phyloP scores from a whole-genome alignment of 2,888 invertebrate genomes.

The Drosophila phalerata region DNA sequence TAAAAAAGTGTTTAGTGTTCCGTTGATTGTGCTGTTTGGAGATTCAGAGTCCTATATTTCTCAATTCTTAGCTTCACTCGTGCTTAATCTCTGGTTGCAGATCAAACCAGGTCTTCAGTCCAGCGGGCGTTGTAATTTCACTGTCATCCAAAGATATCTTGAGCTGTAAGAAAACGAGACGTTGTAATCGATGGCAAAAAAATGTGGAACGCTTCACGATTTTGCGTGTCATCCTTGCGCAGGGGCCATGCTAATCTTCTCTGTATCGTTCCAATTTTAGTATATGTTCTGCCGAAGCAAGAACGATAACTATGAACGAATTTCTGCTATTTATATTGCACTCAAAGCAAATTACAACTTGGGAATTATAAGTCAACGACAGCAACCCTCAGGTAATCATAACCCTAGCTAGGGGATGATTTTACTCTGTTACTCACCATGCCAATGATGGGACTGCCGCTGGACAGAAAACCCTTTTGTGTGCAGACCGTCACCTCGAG shows the following conservation, averaged over 20 bases:
- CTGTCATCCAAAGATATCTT: conserved; percentile 82
- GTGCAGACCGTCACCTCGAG: conserved; percentile 95
- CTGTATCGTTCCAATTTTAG: too few relatives aligned
- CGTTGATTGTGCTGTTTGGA: conserved; percentile 60
- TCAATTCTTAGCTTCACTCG: conserved; percentile 88
- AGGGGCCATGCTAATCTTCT: too few relatives aligned
- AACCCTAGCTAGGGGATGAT: conserved; percentile 1
- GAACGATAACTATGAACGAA: conserved; percentile 53
- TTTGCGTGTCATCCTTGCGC: too few relatives aligned
- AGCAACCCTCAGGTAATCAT: background rate
- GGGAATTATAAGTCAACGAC: conserved; percentile 57
- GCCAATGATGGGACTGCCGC: conserved; percentile 93
- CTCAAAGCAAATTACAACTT: conserved; percentile 21
- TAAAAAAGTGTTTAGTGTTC: conserved; percentile 60
- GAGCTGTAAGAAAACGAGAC: conserved; percentile 62
- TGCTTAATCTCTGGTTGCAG: conserved; percentile 87
- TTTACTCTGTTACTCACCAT: conserved; percentile 87
- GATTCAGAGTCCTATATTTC: conserved; percentile 6
- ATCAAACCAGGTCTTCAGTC: conserved; percentile 84
- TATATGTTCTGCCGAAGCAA: too few relatives aligned
- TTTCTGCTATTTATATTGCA: conserved; percentile 35
- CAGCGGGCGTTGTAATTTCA: conserved; percentile 81
- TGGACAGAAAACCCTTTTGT: conserved; percentile 92
- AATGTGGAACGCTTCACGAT: conserved; percentile 67
- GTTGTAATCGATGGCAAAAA: conserved; percentile 32